Conservation (phyloP, 2,113 vertebrate species). For the Tyto alba region DNA sequence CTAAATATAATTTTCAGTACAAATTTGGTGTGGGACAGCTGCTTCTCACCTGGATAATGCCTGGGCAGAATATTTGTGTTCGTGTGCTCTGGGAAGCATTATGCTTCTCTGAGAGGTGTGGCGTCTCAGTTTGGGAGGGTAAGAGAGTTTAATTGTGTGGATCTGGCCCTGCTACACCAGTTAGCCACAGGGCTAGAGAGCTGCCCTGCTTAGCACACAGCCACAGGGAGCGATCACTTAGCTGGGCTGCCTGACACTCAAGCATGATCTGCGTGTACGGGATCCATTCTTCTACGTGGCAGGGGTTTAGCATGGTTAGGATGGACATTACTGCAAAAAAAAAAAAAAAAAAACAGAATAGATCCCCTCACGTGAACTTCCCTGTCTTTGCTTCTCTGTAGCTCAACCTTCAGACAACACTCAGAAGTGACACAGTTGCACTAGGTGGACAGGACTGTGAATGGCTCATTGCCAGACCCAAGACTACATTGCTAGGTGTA, state of each 20-base stretch:
- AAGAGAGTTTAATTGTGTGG: not conserved
- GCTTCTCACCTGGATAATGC: accelerated
- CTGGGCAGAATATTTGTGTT: not conserved
- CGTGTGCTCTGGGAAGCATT: not conserved
- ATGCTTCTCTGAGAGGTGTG: not conserved
- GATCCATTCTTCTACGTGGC: not conserved
- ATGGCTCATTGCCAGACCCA: not conserved
- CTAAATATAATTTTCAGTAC: not conserved
- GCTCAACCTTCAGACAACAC: not conserved
- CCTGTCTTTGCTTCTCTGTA: not conserved
- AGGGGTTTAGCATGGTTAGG: not conserved
- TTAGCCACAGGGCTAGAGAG: not conserved
- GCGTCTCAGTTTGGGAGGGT: not conserved
- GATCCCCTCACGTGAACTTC: not conserved
- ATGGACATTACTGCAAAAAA: not conserved
- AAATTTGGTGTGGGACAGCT: not conserved
- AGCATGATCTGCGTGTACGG: not conserved
- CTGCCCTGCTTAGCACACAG: not conserved
- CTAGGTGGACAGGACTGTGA: not conserved
- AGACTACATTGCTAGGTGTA: not conserved
- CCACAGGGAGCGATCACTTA: not conserved
- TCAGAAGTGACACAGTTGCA: too few species aligned
- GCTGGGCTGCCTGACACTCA: not conserved
- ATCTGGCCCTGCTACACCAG: not conserved
- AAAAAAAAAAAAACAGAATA: not conserved